Percentiles rank a stretch among this genome's conserved stretches.
These are phyloP conservation scores for Panthera uncia DNA, from an alignment of 2,113 vertebrate species.

Conservation along the genomic window DNA sequence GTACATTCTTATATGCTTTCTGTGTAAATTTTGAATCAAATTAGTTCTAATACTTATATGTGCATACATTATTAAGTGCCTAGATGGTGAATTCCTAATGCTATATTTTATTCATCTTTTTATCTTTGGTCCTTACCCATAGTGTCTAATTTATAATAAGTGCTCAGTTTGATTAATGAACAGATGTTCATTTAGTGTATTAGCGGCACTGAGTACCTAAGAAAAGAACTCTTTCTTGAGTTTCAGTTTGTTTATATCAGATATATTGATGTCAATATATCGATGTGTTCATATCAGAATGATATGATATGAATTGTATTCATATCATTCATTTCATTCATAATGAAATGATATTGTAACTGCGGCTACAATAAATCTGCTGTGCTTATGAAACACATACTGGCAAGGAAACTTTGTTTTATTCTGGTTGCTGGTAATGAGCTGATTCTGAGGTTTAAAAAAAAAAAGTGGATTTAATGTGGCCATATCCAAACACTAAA, in stretches of 20 bases:
- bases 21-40: conserved; percentile 19
- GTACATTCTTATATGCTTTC: background rate
- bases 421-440: background rate
- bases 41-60: background rate
- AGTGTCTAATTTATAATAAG: conserved; percentile 38
- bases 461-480: background rate
- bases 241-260: background rate
- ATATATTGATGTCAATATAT: background rate
- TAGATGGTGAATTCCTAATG: background rate
- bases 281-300: background rate
- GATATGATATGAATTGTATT: too few relatives aligned
- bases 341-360: background rate
- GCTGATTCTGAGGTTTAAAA: background rate
- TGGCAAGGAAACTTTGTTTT: background rate
- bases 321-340: too few relatives aligned
- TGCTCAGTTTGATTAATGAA: conserved; percentile 14
- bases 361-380: background rate
- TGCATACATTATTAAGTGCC: background rate
- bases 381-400: background rate
- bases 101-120: background rate
- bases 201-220: background rate
- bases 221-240: background rate
- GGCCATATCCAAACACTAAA: background rate
- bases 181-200: conserved; percentile 28
- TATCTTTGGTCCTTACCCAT: background rate